Evolutionary conservation across 2,797 vertebrate genomes (phyloP), one percentile per base, ranked within the genome.

Genomic region (Hemitrygon akajei): DNA sequence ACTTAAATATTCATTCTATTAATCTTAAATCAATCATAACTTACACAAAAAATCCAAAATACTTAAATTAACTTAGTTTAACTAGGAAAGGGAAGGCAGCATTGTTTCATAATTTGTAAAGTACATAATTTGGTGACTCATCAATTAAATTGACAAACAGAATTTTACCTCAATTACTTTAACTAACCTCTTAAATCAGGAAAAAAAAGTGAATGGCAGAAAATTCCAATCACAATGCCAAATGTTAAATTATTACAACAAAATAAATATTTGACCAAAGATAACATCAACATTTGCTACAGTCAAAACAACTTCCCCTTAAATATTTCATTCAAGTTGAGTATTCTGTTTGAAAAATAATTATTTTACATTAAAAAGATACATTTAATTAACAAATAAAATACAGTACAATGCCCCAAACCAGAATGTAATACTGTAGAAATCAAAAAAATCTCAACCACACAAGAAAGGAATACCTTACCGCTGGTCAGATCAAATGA

Each of bases 1-100:
- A 94, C 96, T 97, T 97, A 97, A 97, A 97, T 97, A 97, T 95
- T 73, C 95, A 92, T 96, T 94, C 94, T 96, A 94, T 95, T 96
- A 94, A 71, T 47, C 66, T 71, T 92, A 92, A 92, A 75, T 47
- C 95, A 95, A 96, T 95, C 97, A 97, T 96, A 97, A 97, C 95
- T 97, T 97, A 97, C 96, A 95, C 94, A 95, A 95, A 95, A 95
- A 94, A 96, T 94, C 73, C 63, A 94, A 96, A 96, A 95, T 95
- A 96, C 95, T 96, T 94, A 94, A 76, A 95, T 95, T 96, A 95
- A 96, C 94, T 95, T 95, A 96, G 95, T 96, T 95, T 94, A 94
- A 96, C 95, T 95, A 95, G 95, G 95, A 71, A 75, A 75, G 11
- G 25, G 40, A 22, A 92, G 89, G 73, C 91, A 92, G 66, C 47